Base-by-base conservation (phyloP, 2,797 vertebrate species). In the Sebastiscus albofasciatus region DNA sequence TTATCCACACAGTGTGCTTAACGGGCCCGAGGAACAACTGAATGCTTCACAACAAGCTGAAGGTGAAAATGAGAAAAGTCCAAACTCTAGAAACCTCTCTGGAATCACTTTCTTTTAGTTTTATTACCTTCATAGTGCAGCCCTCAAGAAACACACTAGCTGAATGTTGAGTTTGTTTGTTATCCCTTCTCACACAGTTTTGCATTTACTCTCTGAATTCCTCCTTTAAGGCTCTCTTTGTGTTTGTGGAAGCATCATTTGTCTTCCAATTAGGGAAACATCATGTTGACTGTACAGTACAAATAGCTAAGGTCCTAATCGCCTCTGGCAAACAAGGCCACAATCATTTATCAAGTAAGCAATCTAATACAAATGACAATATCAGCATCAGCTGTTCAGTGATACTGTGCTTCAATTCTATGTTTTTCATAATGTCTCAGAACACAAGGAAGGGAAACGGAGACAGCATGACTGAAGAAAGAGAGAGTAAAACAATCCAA, bases 21-120 rank as follows among this genome's bases (percentile, higher is more conserved):
- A 16, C 12, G 5, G 36, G 24, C 26, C 13, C 1, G 22, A 49
- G 58, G 29, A 67, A 26, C n/a, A 22, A 34, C 5, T n/a, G 20
- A 34, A 74, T 33, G 27, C 46, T 60, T 64, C 67, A 11, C 49
- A 62, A 65, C 24, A 13, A 36, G 27, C 71, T 77, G 69, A 65
- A 72, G 55, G 52, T 86, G 31, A 67, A 71, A 80, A 76, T 72
- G 13, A 73, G 33, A 55, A 61, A 62, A 55, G 42, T 72, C 42
- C 18, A 59, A 54, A 66, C 26, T 67, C 8, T 22, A 29, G 22
- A 64, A 54, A 71, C 2, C 56, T 18, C 60, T 46, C 33, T 56
- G 33, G 70, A 75, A 61, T 88, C 20, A 76, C 20, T 68, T 54
- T 42, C 36, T 66, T 31, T 72, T 36, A 16, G 13, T 60, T 83